These are phyloP conservation scores for Chironomus tentans DNA, from an alignment of 2,888 invertebrate genomes.

Conservation along the genomic window DNA sequence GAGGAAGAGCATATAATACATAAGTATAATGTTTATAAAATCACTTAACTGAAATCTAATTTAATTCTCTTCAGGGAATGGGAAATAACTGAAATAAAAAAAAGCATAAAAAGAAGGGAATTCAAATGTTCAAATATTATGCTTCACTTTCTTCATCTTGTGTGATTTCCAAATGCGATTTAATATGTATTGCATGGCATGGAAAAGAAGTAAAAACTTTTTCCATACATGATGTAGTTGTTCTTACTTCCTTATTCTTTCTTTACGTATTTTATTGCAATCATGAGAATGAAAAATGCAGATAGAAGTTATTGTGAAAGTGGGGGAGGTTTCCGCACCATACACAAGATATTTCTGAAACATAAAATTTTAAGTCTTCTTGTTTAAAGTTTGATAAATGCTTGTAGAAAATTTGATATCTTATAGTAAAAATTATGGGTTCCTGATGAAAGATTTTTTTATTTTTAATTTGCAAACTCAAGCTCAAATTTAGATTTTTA, in stretches of 20 bases:
- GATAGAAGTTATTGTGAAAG: not conserved
- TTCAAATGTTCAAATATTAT: not conserved
- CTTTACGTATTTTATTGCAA: not conserved
- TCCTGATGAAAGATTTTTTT: too few species aligned
- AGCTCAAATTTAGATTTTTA: too few species aligned
- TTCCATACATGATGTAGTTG: not conserved
- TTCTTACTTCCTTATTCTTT: not conserved
- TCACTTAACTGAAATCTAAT: constrained; percentile 22
- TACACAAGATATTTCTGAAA: too few species aligned
- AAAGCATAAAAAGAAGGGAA: not conserved
- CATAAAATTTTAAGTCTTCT: too few species aligned
- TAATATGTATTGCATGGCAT: not conserved
- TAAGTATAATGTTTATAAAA: constrained; percentile 19
- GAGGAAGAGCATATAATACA: not conserved
- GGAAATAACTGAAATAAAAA: not conserved
- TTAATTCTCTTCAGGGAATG: not conserved
- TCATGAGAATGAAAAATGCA: not conserved
- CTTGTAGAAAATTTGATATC: too few species aligned
- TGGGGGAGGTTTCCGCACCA: too few species aligned
- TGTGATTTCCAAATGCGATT: not conserved
- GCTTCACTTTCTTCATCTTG: not conserved
- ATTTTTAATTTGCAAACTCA: too few species aligned
- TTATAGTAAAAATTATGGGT: too few species aligned
- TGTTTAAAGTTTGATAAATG: too few species aligned
- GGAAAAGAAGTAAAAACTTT: not conserved